phyloP scores from a whole-genome alignment of 1,140 invertebrate genomes.

The Elymnias hypermnestra region DNA sequence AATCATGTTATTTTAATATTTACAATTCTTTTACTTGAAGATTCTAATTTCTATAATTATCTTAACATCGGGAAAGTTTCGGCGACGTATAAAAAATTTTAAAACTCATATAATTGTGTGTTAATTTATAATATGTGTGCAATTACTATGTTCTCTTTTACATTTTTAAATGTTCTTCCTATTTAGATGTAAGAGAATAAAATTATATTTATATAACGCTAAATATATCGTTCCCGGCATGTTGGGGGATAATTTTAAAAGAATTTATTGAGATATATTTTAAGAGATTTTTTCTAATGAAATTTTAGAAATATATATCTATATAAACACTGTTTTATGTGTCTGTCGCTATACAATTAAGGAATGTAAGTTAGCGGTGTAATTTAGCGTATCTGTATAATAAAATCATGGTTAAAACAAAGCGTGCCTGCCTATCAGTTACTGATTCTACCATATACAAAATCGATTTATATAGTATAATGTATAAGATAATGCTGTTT shows the following conservation, averaged over 20 bases:
- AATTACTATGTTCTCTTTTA: slow-evolving; percentile 66
- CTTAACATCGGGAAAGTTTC: neutral
- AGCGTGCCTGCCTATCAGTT: slow-evolving; percentile 54
- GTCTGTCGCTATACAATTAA: slow-evolving; percentile 64
- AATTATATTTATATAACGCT: slow-evolving; percentile 64
- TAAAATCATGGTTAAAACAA: slow-evolving; percentile 36
- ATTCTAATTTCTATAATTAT: slow-evolving; percentile 1
- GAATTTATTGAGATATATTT: slow-evolving; percentile 72
- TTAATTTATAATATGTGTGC: slow-evolving; percentile 53
- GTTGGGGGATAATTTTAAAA: slow-evolving; percentile 43
- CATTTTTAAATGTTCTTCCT: slow-evolving; percentile 67
- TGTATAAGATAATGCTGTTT: slow-evolving; percentile 26
- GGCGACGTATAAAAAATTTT: slow-evolving; percentile 13
- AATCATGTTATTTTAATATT: neutral
- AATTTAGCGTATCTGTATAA: slow-evolving; percentile 30
- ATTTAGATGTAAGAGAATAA: slow-evolving; percentile 59
- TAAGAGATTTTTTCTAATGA: slow-evolving; percentile 72
- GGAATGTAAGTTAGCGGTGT: slow-evolving; percentile 33
- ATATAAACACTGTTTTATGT: slow-evolving; percentile 63
- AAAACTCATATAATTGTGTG: slow-evolving; percentile 18
- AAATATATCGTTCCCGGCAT: slow-evolving; percentile 45
- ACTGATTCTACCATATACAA: slow-evolving; percentile 46
- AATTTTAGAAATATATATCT: slow-evolving; percentile 63
- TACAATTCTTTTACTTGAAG: slow-evolving; percentile 5
- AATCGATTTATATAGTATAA: too few relatives aligned